These are phyloP conservation scores for Coelinius sp. DNA, from an alignment of 2,888 invertebrate species.

Conservation along the genomic window DNA sequence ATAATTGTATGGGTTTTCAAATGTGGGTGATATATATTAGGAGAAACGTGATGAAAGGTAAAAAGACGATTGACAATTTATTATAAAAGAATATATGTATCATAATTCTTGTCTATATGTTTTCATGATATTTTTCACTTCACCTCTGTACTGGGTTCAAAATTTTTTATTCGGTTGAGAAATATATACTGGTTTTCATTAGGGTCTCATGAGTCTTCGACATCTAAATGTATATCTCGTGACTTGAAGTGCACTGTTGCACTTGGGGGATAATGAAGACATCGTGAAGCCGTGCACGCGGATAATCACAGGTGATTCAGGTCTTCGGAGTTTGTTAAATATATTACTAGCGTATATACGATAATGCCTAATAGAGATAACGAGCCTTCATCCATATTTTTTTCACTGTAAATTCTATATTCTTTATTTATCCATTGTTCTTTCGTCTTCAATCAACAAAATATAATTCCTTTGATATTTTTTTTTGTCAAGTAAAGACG, in stretches of 20 bases:
- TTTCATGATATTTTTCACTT: not conserved
- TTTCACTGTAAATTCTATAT: not conserved
- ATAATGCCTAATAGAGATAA: slow-evolving; percentile 21
- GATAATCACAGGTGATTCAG: slow-evolving; percentile 48
- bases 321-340: slow-evolving; percentile 46
- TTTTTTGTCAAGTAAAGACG: not conserved
- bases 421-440: not conserved
- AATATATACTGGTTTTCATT: not conserved
- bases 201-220: slow-evolving; percentile 19
- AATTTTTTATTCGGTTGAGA: not conserved
- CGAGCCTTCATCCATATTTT: not conserved
- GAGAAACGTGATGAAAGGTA: not conserved
- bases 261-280: slow-evolving; percentile 44
- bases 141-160: not conserved
- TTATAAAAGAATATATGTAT: slow-evolving; percentile 19
- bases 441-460: not conserved
- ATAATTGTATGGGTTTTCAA: slow-evolving; percentile 17
- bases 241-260: not conserved
- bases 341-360: slow-evolving; percentile 36
- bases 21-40: slow-evolving; percentile 28
- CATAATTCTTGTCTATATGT: slow-evolving; percentile 15
- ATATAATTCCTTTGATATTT: not conserved
- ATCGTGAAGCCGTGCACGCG: slow-evolving; percentile 42
- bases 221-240: slow-evolving; percentile 25
- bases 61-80: slow-evolving; percentile 12